These are phyloP conservation scores for Stictonetta naevosa DNA, from an alignment of 2,113 vertebrate genomes.

Conservation along the genomic window DNA sequence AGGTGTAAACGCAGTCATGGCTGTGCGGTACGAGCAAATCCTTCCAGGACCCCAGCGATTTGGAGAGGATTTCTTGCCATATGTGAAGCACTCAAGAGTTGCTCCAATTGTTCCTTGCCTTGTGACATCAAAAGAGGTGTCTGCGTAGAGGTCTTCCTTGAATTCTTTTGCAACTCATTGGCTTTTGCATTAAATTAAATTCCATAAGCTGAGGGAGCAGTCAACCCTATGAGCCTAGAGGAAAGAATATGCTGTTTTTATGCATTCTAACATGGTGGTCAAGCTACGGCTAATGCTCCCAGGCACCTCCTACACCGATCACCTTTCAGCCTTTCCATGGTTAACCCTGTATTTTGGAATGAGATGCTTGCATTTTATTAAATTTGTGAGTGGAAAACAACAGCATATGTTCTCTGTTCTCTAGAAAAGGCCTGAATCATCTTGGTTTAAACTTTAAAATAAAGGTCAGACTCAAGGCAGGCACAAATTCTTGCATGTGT, in stretches of 20 bases:
- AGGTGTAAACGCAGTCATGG: background rate
- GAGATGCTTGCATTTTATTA: constrained; percentile 25
- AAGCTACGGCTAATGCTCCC: background rate
- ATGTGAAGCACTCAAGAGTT: background rate
- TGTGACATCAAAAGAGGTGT: constrained; percentile 15
- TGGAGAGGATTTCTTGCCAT: background rate
- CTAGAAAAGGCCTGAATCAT: constrained; percentile 7
- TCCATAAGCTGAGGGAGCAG: constrained; percentile 36
- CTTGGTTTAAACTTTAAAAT: constrained; percentile 45
- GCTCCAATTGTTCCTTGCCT: background rate
- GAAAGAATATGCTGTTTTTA: background rate
- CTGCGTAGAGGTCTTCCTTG: background rate
- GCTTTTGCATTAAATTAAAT: constrained; percentile 56
- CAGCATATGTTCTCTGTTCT: background rate
- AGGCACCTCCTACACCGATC: background rate
- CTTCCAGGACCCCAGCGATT: background rate
- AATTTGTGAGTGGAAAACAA: constrained; percentile 9
- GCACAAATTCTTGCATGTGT: constrained; percentile 7
- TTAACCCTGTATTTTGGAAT: background rate
- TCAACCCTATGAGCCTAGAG: constrained; percentile 5
- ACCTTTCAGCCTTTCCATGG: background rate
- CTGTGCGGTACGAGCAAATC: background rate
- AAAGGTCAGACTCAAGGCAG: constrained; percentile 40
- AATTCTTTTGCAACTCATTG: constrained; percentile 58
- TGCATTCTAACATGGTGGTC: background rate